Conservation (phyloP, 2,797 vertebrate species). For the Craterocephalus amniculus region DNA sequence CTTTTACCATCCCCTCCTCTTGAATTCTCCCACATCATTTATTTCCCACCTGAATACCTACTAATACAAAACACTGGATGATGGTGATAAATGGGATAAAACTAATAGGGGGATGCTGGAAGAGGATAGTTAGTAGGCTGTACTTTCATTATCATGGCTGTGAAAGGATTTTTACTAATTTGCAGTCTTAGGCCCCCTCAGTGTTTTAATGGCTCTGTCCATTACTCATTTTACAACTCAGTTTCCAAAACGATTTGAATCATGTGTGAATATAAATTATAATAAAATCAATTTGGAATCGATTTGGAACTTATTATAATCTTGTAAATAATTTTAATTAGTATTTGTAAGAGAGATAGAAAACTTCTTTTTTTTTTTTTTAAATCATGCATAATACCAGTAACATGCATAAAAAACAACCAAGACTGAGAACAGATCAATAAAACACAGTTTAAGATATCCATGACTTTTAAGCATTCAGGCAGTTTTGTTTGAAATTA, state of each 20-base stretch:
- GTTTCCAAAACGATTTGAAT: background rate
- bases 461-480: no score
- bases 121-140: conserved; percentile 8
- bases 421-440: no score
- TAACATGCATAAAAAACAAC: no score
- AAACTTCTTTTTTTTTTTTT: no score
- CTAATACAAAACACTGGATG: conserved; percentile 20
- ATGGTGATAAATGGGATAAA: conserved; percentile 36
- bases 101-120: conserved; percentile 35
- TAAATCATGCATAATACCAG: no score
- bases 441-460: no score
- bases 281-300: background rate
- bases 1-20: conserved; percentile 14
- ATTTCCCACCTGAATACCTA: conserved; percentile 36
- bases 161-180: conserved; percentile 26
- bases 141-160: conserved; percentile 22
- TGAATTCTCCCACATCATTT: conserved; percentile 26
- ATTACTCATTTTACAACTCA: background rate
- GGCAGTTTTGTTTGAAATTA: background rate
- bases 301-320: background rate
- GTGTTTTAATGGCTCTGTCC: conserved; percentile 35
- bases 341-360: no score
- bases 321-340: background rate
- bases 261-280: background rate
- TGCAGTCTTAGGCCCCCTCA: conserved; percentile 8